Evolutionary conservation across 2,113 vertebrate species (phyloP), one percentile per base, ranked within the genome.

Genomic region (Gorilla gorilla): DNA sequence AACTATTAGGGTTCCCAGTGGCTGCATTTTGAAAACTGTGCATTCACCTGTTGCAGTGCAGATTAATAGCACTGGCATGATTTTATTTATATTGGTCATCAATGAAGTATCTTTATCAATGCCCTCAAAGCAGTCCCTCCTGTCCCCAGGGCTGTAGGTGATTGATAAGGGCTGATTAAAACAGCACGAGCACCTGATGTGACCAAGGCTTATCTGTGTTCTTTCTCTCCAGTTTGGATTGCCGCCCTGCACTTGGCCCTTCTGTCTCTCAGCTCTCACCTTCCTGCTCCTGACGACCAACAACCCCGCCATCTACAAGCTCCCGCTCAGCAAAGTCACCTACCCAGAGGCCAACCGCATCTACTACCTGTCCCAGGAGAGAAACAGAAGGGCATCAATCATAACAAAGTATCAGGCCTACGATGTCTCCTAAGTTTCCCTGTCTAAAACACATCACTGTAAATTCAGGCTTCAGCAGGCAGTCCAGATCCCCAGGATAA

Each of bases 171-270:
- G 32, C 23, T 50, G 8, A 27, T 11, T 43, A 79, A 89, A 73
- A 14, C 45, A 70, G 30, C 55, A 32, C 7, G 2, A 2, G 38
- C 45, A 10, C 55, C 72, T 38, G 35, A n/a, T 9, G 1, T 79
- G 72, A 97, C 55, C 13, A 30, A 68, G n/a, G 32, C 23, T 59
- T 52, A 64, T 79, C 66, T 50, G 6, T 94, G 30, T 70, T 13
- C 7, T 22, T 18, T 57, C 55, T 92, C 38, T 64, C 78, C 43
- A 99, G 99, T 99, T 99, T 96, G 99, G 99, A 73, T 88, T 99
- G 81, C 99, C 99, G 3, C 96, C 99, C 10, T 99, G 99, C 96
- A 99, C 99, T 20, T 99, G 99, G 99, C 99, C 99, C 43, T 99
- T 99, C 96, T 99, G 99, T 97, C 97, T 99, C n/a, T 99, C 99